Evolutionary conservation across 2,113 vertebrate genomes (phyloP), one percentile per base, ranked within the genome.

Genomic region (Hippocampus comes): DNA sequence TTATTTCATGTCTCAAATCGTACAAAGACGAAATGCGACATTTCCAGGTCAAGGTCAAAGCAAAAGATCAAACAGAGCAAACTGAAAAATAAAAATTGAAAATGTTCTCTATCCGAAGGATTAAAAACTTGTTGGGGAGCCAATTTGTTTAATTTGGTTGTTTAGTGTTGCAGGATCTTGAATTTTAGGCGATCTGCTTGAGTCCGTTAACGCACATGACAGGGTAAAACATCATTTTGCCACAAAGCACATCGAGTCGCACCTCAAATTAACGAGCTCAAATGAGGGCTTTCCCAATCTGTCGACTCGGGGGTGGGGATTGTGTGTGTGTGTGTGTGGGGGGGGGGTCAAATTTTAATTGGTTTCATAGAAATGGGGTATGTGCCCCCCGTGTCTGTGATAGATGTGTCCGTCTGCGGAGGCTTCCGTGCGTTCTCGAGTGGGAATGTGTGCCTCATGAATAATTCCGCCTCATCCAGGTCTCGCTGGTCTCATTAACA

Each of bases 401-500:
- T 18, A 18, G 48, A 49, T 49, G 48, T 49, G 17, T 18, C 4
- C 48, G 48, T 49, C 48, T 14, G 55, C 21, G 9, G 55, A 57
- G 10, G n/a, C 23, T 55, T 55, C 7, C 20, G 53, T 23, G 43
- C 4, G 48, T 11, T 27, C 11, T 27, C 25, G 23, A 5, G 23
- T 59, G 23, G 81, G 79, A 84, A 82, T 83, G 78, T 73, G 77
- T 82, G 75, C 72, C 79, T 86, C 78, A 88, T 91, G 86, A 88
- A 91, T 90, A 82, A 91, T 90, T 89, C 89, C 82, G 72, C 82
- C 86, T 89, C 55, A 88, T 86, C 78, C 82, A 57, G 77, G 80
- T 74, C 73, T 78, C 63, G 12, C 73, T 41, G 48, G 9, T 79
- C 73, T 77, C 68, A 15, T 61, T 17, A 61, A 12, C 23, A 25